Evolutionary conservation across 2,797 vertebrate species (phyloP).

Genomic region (Anolis apletophallus): DNA sequence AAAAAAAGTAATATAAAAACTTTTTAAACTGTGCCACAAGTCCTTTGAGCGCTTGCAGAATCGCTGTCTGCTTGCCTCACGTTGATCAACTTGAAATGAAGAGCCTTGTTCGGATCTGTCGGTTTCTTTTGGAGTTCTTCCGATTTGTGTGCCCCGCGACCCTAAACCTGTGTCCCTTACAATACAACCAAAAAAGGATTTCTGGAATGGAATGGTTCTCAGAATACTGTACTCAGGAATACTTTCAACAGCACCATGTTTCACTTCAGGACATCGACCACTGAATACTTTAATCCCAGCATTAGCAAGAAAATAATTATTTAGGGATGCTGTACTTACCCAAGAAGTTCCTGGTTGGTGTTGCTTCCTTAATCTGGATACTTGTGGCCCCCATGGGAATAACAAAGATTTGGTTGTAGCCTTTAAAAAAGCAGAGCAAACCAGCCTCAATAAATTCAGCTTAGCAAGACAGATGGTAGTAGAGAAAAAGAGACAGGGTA

Average conservation of each 20-base stretch:
- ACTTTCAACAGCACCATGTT: background rate
- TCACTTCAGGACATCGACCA: conserved; percentile 2
- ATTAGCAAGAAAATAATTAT: background rate
- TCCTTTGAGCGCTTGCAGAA: no score
- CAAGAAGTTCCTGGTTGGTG: conserved; percentile 91
- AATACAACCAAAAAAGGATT: no score
- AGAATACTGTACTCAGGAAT: no score
- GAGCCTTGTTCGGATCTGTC: no score
- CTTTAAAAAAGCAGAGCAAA: conserved; percentile 68
- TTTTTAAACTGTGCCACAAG: no score
- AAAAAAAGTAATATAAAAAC: no score
- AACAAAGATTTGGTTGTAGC: conserved; percentile 95
- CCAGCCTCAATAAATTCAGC: conserved; percentile 31
- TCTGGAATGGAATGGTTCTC: no score
- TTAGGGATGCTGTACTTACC: conserved; percentile 77
- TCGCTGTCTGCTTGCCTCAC: no score
- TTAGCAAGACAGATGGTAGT: conserved; percentile 13
- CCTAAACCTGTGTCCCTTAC: no score
- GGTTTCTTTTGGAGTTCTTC: no score
- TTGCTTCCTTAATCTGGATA: conserved; percentile 87
- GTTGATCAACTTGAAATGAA: no score
- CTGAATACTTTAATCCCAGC: background rate
- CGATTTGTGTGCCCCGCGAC: no score
- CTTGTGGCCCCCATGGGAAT: conserved; percentile 92
- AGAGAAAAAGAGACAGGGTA: background rate